Evolutionary conservation across 92 coral and sea anemone species (phyloP), one percentile per base, ranked within the genome.

Genomic region (Parazoanthus swiftii): DNA sequence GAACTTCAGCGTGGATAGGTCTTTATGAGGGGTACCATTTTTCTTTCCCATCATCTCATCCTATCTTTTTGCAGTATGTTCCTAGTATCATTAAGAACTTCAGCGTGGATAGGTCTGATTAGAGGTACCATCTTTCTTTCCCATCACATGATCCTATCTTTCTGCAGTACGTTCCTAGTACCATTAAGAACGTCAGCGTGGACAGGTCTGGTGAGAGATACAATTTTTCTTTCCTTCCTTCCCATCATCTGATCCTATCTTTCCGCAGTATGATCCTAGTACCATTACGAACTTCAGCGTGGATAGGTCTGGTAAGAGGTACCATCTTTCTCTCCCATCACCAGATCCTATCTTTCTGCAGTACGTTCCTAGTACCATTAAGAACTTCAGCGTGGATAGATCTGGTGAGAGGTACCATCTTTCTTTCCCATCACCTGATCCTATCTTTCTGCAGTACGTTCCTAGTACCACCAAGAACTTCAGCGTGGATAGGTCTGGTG

Each of bases 401-500:
- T 83, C 66, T 83, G 26, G 59, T 66, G 14, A 83, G 63, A 70
- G 65, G 65, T 43, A 67, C 66, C n/a, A n/a, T n/a, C n/a, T n/a
- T n/a, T n/a, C n/a, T n/a, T n/a, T n/a, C n/a, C n/a, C n/a, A n/a
- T n/a, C n/a, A n/a, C n/a, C n/a, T n/a, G 33, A 29, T 29, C 33
- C 39, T 16, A 13, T 73, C 20, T 46, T 51, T 37, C 74, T 68
- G n/a, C 39, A 82, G 86, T 25, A 82, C 63, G 2, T 82, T 82
- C 38, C 58, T 82, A 18, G 1, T 68, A 46, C 86, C 77, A 1
- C 16, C 68, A 33, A n/a, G 54, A 82, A 73, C 74, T 82, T 46
- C 77, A 44, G 86, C 86, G 11, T 83, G 86, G 86, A 46, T 83
- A 70, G 86, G 86, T 83, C 66, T 83, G 26, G 59, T 66, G 6